A percentile compares a stretch with the other conserved stretches of the same genome.
Evolutionary conservation across 2,113 vertebrate genomes (phyloP).

Genomic region (Etheostoma spectabile): DNA sequence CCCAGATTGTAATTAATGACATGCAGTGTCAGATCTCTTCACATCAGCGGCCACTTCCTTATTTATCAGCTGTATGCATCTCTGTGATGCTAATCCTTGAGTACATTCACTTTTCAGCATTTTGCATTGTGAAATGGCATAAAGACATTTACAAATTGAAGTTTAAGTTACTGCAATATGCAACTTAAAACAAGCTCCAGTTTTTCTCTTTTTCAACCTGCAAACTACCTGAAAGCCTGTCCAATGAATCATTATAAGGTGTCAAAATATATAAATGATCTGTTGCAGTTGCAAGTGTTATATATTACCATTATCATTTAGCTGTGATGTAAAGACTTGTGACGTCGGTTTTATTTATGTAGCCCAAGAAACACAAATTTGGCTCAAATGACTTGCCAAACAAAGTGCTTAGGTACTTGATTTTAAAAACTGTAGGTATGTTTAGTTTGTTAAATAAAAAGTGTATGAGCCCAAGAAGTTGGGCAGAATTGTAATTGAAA

Average conservation of each 20-base stretch:
- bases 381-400: background rate
- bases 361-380: background rate
- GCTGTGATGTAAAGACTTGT: background rate
- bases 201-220: background rate
- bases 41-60: constrained; percentile 22
- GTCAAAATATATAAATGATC: background rate
- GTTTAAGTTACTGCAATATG: background rate
- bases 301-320: constrained; percentile 3
- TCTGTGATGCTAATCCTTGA: background rate
- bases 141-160: background rate
- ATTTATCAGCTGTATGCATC: constrained; percentile 16
- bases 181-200: background rate
- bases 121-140: background rate
- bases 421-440: background rate
- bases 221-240: background rate
- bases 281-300: background rate
- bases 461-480: background rate
- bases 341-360: background rate
- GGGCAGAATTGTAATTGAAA: background rate
- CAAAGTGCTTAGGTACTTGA: background rate
- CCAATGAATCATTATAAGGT: background rate
- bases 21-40: constrained; percentile 23
- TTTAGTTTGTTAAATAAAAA: background rate
- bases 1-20: constrained; percentile 45
- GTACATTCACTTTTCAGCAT: constrained; percentile 38